Evolutionary conservation across 2,888 invertebrate genomes (phyloP).

Genomic region (Julus scanicus): DNA sequence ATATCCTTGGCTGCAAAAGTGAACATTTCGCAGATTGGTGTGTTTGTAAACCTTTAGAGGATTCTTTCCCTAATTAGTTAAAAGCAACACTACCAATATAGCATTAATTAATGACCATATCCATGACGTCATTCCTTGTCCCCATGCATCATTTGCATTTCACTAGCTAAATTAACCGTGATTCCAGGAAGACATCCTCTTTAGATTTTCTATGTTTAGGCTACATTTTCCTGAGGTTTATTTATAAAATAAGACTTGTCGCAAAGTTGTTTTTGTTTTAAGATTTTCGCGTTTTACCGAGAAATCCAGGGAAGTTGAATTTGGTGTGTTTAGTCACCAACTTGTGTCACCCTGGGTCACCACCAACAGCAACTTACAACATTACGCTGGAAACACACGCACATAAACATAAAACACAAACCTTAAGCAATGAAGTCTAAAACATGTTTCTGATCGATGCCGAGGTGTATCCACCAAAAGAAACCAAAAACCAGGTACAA

Average conservation of each 20-base stretch:
- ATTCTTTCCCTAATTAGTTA: not conserved
- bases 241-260: slow-evolving; percentile 25
- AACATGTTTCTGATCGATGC: too few species aligned
- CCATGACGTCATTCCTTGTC: not conserved
- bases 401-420: too few species aligned
- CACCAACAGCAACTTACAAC: too few species aligned
- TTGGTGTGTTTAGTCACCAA: too few species aligned
- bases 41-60: not conserved
- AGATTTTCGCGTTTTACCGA: not conserved
- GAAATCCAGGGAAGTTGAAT: not conserved
- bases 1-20: too few species aligned
- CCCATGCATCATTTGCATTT: not conserved
- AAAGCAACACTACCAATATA: too few species aligned
- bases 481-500: too few species aligned
- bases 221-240: not conserved
- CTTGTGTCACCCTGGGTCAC: too few species aligned
- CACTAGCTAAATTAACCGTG: not conserved
- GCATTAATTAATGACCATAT: not conserved
- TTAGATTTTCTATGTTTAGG: not conserved
- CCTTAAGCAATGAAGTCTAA: too few species aligned
- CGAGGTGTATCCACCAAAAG: too few species aligned
- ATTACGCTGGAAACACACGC: too few species aligned
- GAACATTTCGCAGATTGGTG: too few species aligned
- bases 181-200: not conserved
- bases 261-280: not conserved